Base-by-base conservation (phyloP, 2,113 vertebrate species). In the Hydrochoerus hydrochaeris region DNA sequence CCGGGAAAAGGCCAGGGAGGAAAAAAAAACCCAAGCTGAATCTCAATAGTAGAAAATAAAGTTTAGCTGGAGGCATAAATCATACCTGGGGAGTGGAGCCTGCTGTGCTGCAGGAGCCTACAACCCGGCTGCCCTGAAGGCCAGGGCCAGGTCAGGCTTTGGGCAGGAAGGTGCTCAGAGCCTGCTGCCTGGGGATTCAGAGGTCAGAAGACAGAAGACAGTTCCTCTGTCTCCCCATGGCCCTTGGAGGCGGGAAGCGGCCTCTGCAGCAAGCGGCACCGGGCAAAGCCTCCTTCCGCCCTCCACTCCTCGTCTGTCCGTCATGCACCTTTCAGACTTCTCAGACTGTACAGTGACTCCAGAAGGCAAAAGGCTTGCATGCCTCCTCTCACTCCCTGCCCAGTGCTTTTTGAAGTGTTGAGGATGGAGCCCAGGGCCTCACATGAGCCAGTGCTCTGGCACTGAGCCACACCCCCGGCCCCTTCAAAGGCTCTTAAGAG, bases 1-100 rank as follows among this genome's bases (percentile, higher is more conserved):
- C 97, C 97, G 44, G 85, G 95, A 85, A 97, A 97, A 97, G 97
- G 94, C 85, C 96, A 95, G 85, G 95, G 90, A 93, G 94, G 46
- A 96, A 97, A 97, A 93, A 95, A 88, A 73, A 71, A 75, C 67
- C 86, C 60, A 67, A 91, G 88, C 84, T 69, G 90, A 96, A 95
- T 94, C 85, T 69, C 83, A 90, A 94, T 78, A 78, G 90, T 46
- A 90, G 92, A 84, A 95, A 95, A 96, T 54, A 7, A 89, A 89
- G 44, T 85, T 65, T 82, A 92, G 69, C 58, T n/a, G 1, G 17
- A 58, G 52, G 80, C 77, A n/a, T 88, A 71, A 91, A 89, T 95
- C 87, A 71, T 4, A 89, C 77, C n/a, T 67, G 63, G 69, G 54
- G 69, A 67, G 35, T 3, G 0, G 32, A 65, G 14, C 16, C 52